Conservation (phyloP, 2,888 invertebrate genomes). For the Octodonta nipae region DNA sequence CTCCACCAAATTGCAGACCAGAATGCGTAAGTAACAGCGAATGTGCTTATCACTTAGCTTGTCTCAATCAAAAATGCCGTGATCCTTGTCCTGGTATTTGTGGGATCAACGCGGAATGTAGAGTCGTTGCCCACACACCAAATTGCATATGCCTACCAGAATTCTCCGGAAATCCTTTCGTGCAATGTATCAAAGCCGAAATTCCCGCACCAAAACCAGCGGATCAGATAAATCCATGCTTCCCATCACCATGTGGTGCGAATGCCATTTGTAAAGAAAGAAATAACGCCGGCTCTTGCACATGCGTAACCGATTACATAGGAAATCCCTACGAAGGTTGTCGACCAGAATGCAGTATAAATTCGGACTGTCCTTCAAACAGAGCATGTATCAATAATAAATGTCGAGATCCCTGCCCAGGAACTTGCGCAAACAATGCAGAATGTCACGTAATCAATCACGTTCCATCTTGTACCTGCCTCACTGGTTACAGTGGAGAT, state of each 20-base stretch:
- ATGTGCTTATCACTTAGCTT: conserved; percentile 54
- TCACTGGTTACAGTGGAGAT: conserved; percentile 49
- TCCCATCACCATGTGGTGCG: conserved; percentile 52
- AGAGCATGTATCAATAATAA: conserved; percentile 52
- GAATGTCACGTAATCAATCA: conserved; percentile 53
- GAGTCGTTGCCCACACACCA: conserved; percentile 44
- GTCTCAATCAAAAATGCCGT: conserved; percentile 59
- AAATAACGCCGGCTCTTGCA: conserved; percentile 40
- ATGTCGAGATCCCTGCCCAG: conserved; percentile 50
- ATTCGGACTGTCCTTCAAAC: conserved; percentile 53
- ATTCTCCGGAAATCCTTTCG: conserved; percentile 46
- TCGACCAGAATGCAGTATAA: conserved; percentile 49
- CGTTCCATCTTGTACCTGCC: conserved; percentile 48
- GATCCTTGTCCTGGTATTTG: conserved; percentile 52
- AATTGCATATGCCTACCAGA: conserved; percentile 44
- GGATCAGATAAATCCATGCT: conserved; percentile 38
- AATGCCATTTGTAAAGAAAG: conserved; percentile 46
- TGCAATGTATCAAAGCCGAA: conserved; percentile 28
- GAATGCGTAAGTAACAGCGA: conserved; percentile 65
- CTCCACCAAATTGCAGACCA: conserved; percentile 61
- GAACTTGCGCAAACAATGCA: conserved; percentile 50
- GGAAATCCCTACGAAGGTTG: conserved; percentile 53
- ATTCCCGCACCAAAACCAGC: conserved; percentile 15
- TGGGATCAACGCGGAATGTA: conserved; percentile 42
- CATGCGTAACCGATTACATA: conserved; percentile 44